phyloP scores from a whole-genome alignment of 2,113 vertebrate genomes.

The Tyrannus savana region DNA sequence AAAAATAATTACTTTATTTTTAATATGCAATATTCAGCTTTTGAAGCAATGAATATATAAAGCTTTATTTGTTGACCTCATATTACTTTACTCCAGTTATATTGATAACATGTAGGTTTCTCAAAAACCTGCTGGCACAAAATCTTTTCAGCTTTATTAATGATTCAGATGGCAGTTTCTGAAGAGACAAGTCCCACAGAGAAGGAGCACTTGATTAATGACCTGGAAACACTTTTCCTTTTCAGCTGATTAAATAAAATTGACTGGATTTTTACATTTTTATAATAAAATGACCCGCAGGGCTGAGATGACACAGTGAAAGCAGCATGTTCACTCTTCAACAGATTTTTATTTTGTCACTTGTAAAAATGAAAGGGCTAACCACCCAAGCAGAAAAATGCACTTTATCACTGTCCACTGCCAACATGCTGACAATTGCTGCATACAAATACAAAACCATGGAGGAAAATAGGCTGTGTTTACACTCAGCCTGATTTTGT shows the following conservation, averaged over 20 bases:
- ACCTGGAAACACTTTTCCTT: conserved; percentile 95
- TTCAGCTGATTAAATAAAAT: conserved; percentile 99
- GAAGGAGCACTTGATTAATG: conserved; percentile 91
- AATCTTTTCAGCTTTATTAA: conserved; percentile 84
- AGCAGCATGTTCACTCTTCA: conserved; percentile 86
- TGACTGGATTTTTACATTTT: conserved; percentile 96
- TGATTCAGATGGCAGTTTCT: conserved; percentile 87
- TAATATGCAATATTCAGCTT: conserved; percentile 47
- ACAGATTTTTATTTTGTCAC: conserved; percentile 89
- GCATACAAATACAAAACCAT: conserved; percentile 80
- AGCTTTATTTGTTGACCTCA: conserved; percentile 77
- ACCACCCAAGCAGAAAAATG: conserved; percentile 92
- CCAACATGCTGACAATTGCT: conserved; percentile 81
- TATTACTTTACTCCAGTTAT: conserved; percentile 80
- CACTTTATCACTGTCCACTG: conserved; percentile 86
- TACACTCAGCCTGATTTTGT: conserved; percentile 78
- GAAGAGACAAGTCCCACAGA: conserved; percentile 86
- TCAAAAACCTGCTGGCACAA: conserved; percentile 78
- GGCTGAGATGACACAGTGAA: conserved; percentile 88
- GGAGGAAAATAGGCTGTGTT: conserved; percentile 75
- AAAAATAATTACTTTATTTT: conserved; percentile 63
- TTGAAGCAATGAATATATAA: conserved; percentile 55
- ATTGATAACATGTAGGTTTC: conserved; percentile 79
- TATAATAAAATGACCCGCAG: conserved; percentile 93
- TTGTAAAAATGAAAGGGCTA: conserved; percentile 87